These are phyloP conservation scores for Pocillopora damicornis DNA, from an alignment of 64 coral and sea anemone genomes.

Conservation along the genomic window DNA sequence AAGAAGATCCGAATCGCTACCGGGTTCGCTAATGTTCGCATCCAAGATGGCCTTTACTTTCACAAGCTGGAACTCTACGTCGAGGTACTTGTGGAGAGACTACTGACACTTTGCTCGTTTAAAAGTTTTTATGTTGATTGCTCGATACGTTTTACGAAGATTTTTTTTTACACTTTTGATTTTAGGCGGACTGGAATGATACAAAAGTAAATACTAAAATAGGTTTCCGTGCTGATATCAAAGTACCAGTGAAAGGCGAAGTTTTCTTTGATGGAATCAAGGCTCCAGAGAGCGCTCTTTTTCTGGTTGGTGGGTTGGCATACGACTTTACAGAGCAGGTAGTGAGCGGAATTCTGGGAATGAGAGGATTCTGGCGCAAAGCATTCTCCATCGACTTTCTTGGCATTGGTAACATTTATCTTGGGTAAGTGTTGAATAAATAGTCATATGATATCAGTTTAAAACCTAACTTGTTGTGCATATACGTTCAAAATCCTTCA, in stretches of 20 bases:
- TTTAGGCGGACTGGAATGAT: slow-evolving; percentile 70
- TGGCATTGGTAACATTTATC: slow-evolving; percentile 66
- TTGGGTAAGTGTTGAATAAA: slow-evolving; percentile 49
- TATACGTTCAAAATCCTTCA: too few species aligned
- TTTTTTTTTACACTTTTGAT: not conserved
- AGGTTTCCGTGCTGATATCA: slow-evolving; percentile 77
- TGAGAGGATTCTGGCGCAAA: slow-evolving; percentile 85
- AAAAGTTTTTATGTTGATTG: too few species aligned
- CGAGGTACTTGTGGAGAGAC: slow-evolving; percentile 7
- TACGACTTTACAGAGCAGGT: slow-evolving; percentile 64
- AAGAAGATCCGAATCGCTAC: slow-evolving; percentile 65
- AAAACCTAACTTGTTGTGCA: too few species aligned
- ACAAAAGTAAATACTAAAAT: slow-evolving; percentile 40
- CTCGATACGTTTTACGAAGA: too few species aligned
- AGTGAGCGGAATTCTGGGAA: slow-evolving; percentile 65
- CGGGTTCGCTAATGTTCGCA: slow-evolving; percentile 70
- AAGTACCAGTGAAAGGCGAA: slow-evolving; percentile 80
- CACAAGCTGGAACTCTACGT: slow-evolving; percentile 79
- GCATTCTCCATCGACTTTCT: slow-evolving; percentile 71
- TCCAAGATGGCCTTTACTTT: slow-evolving; percentile 73
- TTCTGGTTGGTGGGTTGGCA: slow-evolving; percentile 66
- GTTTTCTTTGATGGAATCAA: slow-evolving; percentile 70
- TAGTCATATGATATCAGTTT: too few species aligned
- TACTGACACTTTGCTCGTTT: not conserved
- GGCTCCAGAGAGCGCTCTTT: slow-evolving; percentile 67